These are phyloP conservation scores for Macropus fuliginosus DNA, from an alignment of 2,797 vertebrate genomes.

Conservation along the genomic window DNA sequence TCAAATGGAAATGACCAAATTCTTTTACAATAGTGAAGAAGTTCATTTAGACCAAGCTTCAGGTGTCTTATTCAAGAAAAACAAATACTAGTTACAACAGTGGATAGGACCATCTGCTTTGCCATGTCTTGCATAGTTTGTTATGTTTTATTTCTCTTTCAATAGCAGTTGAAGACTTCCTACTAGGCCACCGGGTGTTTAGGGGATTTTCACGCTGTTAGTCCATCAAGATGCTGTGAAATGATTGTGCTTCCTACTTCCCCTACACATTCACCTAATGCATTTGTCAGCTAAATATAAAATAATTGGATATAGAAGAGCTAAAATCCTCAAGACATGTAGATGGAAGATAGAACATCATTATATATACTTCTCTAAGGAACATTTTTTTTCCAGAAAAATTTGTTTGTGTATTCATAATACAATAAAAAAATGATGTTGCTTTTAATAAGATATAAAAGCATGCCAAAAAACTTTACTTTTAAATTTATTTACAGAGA, in stretches of 20 bases:
- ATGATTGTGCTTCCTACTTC: not conserved
- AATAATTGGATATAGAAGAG: not conserved
- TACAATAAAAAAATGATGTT: slow-evolving; percentile 1
- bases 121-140: not conserved
- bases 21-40: not conserved
- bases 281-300: not conserved
- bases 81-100: not conserved
- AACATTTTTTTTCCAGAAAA: slow-evolving; percentile 6
- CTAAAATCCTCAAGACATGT: not conserved
- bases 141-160: not conserved
- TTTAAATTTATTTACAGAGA: not conserved
- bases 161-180: not conserved
- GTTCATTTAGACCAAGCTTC: not conserved
- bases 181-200: not conserved
- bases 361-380: slow-evolving; percentile 29
- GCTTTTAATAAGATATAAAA: not conserved
- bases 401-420: slow-evolving; percentile 4
- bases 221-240: not conserved
- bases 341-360: not conserved
- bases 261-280: not conserved
- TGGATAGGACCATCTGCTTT: not conserved
- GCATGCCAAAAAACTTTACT: not conserved
- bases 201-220: not conserved
- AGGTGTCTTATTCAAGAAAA: not conserved
- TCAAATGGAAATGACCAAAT: not conserved